Conservation (phyloP, 2,113 vertebrate genomes). For the Ceuthmochares aereus region DNA sequence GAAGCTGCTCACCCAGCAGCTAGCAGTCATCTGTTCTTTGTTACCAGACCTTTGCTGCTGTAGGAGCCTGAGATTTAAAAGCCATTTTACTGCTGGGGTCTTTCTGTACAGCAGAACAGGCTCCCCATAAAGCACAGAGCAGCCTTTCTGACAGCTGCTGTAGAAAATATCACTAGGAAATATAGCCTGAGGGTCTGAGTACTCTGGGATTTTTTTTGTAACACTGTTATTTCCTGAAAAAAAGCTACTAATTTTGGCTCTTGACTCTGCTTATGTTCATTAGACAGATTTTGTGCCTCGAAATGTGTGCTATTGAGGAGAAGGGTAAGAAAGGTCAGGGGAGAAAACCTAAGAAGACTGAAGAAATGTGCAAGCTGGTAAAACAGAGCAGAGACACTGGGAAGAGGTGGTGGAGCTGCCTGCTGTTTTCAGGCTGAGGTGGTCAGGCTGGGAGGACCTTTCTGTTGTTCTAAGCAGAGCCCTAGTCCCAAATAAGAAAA, state of each 20-base stretch:
- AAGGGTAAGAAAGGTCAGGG: background rate
- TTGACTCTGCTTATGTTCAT: background rate
- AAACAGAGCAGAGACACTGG: background rate
- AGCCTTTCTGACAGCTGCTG: background rate
- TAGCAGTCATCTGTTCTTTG: background rate
- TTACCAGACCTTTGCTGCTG: background rate
- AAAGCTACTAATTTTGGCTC: slow-evolving; percentile 2
- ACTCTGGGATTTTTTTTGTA: background rate
- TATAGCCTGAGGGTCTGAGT: background rate
- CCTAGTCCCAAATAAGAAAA: no score
- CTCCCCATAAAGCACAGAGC: background rate
- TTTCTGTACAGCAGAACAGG: background rate
- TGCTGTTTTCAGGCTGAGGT: background rate
- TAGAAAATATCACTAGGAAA: background rate
- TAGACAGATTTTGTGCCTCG: background rate
- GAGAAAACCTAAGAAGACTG: background rate
- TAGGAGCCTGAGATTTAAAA: background rate
- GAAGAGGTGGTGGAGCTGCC: background rate
- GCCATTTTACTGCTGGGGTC: background rate
- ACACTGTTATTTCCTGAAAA: background rate
- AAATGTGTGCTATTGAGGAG: background rate
- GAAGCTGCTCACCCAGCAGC: background rate
- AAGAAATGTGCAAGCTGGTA: background rate
- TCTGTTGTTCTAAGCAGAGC: no score
- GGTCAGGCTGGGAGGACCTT: background rate